phyloP scores from a whole-genome alignment of 2,113 vertebrate species.

The Dolichallabes microphthalmus region DNA sequence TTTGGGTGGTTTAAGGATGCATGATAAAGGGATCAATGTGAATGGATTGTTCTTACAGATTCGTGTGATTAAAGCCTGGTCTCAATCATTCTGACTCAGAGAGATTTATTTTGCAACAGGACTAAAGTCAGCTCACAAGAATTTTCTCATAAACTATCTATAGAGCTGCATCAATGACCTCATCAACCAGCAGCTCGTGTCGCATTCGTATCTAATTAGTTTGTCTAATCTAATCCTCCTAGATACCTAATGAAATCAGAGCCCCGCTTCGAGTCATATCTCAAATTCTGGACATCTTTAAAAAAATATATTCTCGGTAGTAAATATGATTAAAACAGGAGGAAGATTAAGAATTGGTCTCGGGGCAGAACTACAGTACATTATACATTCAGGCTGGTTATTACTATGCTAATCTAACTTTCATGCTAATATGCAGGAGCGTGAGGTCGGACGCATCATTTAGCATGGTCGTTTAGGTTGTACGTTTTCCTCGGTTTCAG shows the following conservation, averaged over 20 bases:
- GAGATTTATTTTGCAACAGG: background rate
- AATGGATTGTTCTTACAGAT: background rate
- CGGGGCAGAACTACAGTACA: conserved; percentile 50
- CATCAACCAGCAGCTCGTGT: background rate
- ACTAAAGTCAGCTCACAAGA: background rate
- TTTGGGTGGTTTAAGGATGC: background rate
- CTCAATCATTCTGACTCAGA: background rate
- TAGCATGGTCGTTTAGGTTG: background rate
- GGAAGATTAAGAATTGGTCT: conserved; percentile 52
- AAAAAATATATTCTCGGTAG: conserved; percentile 46
- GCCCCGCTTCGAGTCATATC: conserved; percentile 20
- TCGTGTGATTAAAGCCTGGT: background rate
- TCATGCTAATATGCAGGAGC: conserved; percentile 32
- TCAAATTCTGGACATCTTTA: conserved; percentile 50
- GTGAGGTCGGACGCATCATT: background rate
- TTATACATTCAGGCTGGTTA: conserved; percentile 43
- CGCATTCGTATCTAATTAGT: background rate
- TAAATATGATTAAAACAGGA: conserved; percentile 50
- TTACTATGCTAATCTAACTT: conserved; percentile 60
- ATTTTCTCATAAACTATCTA: background rate
- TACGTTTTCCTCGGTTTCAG: background rate
- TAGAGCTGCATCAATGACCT: background rate
- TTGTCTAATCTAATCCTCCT: conserved; percentile 19
- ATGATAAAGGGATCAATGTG: background rate
- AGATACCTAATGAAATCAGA: conserved; percentile 36